A percentile compares a stretch with the other conserved stretches of the same genome.
Evolutionary conservation across 2,888 invertebrate genomes (phyloP).

Genomic region (Aphidius colemani): DNA sequence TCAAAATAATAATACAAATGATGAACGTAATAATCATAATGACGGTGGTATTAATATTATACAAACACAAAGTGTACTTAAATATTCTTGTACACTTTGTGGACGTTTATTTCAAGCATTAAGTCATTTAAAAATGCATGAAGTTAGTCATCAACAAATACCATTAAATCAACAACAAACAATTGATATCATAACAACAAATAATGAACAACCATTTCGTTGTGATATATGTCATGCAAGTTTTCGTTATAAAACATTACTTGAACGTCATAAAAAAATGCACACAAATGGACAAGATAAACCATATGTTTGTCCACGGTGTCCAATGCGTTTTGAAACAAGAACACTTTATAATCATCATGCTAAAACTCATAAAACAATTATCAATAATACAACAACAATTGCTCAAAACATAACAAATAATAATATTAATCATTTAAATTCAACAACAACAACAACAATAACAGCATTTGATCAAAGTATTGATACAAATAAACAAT

Average conservation of each 20-base stretch:
- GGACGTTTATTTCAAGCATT: constrained; percentile 50
- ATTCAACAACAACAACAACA: not conserved
- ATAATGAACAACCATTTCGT: constrained; percentile 48
- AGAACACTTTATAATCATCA: constrained; percentile 58
- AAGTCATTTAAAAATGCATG: constrained; percentile 53
- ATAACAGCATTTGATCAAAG: constrained; percentile 6
- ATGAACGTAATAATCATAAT: constrained; percentile 27
- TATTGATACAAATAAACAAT: constrained; percentile 14
- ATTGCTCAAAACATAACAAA: not conserved
- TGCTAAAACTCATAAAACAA: constrained; percentile 54
- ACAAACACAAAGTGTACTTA: constrained; percentile 24
- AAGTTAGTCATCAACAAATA: constrained; percentile 44
- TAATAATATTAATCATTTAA: constrained; percentile 11
- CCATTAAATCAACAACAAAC: constrained; percentile 13
- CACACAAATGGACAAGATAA: constrained; percentile 54
- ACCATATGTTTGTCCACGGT: constrained; percentile 56
- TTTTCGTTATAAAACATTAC: constrained; percentile 56
- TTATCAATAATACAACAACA: constrained; percentile 2
- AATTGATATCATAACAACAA: not conserved
- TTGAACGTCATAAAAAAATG: constrained; percentile 56
- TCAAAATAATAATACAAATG: constrained; percentile 28
- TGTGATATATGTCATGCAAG: constrained; percentile 56
- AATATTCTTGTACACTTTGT: constrained; percentile 52
- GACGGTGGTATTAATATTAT: too few relatives aligned
- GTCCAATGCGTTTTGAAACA: constrained; percentile 58